Evolutionary conservation across 2,113 vertebrate genomes (phyloP).

Genomic region (Smithornis capensis): DNA sequence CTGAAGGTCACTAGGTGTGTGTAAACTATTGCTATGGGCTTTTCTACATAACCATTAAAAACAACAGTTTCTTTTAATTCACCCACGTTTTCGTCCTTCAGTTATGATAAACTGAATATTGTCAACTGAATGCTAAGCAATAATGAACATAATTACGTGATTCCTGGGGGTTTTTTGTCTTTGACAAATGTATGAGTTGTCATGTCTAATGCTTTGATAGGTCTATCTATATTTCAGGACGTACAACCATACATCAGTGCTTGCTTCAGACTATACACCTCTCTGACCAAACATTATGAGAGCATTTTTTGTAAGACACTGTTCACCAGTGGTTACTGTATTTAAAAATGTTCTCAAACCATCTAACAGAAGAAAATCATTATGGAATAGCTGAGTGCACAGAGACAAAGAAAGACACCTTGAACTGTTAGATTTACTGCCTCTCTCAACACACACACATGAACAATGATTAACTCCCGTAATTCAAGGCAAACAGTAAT

Average conservation of each 20-base stretch:
- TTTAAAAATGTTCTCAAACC: neutral
- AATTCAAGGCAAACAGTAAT: constrained; percentile 32
- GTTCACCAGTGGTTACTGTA: neutral
- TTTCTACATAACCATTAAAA: neutral
- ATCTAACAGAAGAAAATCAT: neutral
- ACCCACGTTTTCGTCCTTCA: neutral
- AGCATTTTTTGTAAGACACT: neutral
- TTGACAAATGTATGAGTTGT: rapidly evolving
- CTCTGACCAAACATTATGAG: neutral
- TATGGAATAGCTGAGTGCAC: neutral
- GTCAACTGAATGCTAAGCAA: neutral
- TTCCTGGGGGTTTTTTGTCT: neutral
- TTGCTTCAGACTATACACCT: neutral
- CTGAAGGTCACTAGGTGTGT: neutral
- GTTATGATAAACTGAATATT: neutral
- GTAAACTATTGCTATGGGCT: neutral
- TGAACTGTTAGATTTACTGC: neutral
- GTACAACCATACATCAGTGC: neutral
- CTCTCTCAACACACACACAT: neutral
- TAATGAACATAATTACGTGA: neutral
- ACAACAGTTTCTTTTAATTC: neutral
- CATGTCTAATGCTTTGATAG: neutral
- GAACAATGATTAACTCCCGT: constrained; percentile 7
- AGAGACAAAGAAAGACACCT: neutral
- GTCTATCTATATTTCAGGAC: neutral